These are phyloP conservation scores for Polypedilum vanderplanki DNA, from an alignment of 1,140 invertebrate species.

Conservation along the genomic window DNA sequence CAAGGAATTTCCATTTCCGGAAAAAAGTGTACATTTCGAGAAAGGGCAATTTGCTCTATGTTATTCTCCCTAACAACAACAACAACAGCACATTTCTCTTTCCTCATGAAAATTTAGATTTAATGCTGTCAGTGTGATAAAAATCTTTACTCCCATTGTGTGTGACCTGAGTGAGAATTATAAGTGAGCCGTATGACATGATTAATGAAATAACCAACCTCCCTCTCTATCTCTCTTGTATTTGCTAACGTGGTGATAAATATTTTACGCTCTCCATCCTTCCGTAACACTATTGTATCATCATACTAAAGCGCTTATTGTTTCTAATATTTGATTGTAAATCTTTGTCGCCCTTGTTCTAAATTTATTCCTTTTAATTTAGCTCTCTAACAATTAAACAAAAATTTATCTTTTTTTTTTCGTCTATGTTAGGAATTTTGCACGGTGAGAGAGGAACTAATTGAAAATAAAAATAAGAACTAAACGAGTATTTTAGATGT, in stretches of 20 bases:
- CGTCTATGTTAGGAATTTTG: background rate
- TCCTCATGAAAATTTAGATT: conserved; percentile 1
- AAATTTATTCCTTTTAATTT: background rate
- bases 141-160: no score
- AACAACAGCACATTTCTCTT: no score
- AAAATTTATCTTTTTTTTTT: background rate
- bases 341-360: background rate
- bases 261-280: background rate
- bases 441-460: conserved; percentile 1
- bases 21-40: background rate
- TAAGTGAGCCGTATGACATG: background rate
- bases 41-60: background rate
- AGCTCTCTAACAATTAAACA: background rate
- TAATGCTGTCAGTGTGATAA: background rate
- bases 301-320: no score
- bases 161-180: background rate
- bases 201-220: conserved; percentile 11
- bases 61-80: background rate
- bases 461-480: background rate
- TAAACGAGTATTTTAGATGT: background rate
- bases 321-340: background rate
- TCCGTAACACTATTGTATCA: no score
- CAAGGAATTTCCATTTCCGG: background rate
- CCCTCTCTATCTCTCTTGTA: background rate
- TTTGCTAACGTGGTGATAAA: background rate